Base-by-base conservation (phyloP, 2,113 vertebrate genomes). In the Nothoprocta pentlandii region DNA sequence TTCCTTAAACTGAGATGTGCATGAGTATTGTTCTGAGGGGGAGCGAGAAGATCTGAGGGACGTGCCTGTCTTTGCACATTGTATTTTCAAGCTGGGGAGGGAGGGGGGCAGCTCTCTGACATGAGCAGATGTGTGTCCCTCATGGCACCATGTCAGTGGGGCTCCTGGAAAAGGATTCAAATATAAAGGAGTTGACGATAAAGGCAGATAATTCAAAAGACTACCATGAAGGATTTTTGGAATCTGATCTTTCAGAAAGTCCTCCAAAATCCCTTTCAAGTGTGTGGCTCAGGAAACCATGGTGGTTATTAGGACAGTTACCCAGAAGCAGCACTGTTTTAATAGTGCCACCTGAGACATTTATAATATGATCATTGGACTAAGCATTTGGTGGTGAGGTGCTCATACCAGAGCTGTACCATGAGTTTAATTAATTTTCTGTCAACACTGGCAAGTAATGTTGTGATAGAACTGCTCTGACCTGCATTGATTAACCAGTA, bases 161-260 rank as follows among this genome's bases (percentile, higher is more conserved):
- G 6, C 41, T 81, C 42, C 54, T 58, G 28, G 54, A 32, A 58
- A 58, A 56, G 49, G 49, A 49, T 49, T 49, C 19, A 49, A 49
- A 49, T 49, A 11, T 23, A 49, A 49, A 49, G 49, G 21, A 49
- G 21, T 67, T 87, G 36, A 32, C 19, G 9, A n/a, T 79, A 30
- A 41, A 79, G 54, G 32, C 73, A 79, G 63, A 25, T 51, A 76
- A 4, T 56, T 68, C 39, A 82, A 12, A 53, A 62, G 59, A 17
- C 47, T 49, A 49, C 61, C 1, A 0, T 61, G 54, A 8, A 77
- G 34, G 53, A 46, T 10, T 81, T 91, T 71, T 87, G 22, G 42
- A 66, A 25, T 49, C 4, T 2, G 3, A 20, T 39, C 16, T 85
- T 19, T 56, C 0, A 0, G 14, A 76, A 80, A 25, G 32, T 23